Evolutionary conservation across 2,113 vertebrate species (phyloP), one percentile per base, ranked within the genome.

Genomic region (Patagioenas fasciata): DNA sequence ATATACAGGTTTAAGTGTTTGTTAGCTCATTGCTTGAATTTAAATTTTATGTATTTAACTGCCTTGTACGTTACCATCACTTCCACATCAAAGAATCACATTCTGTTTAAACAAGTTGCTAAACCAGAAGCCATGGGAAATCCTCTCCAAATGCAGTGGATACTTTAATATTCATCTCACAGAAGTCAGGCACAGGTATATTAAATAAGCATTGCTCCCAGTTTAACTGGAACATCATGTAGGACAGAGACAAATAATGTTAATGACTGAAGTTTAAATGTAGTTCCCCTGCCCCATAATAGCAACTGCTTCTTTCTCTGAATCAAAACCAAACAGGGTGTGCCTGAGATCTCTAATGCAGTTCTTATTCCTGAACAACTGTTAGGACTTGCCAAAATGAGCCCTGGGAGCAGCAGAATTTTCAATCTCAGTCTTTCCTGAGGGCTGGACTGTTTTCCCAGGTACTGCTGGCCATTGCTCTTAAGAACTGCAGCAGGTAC

Each of bases 151-250:
- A 88, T 20, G 62, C 11, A 10, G n/a, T 50, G 53, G 38, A 57
- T 85, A 51, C 70, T 91, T 94, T 88, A 79, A 93, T 82, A 74
- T 82, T 65, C 1, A 2, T 75, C 56, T 80, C 66, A 26, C 75
- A 85, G 80, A 73, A 83, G 36, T 73, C 67, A n/a, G 24, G 25
- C 64, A 21, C 40, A 47, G 69, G 28, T 85, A 16, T 58, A 50
- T 69, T 48, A 77, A 88, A 85, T n/a, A 69, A 83, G 88, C 8
- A 26, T 66, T 40, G 14, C 4, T 91, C 23, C 81, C 47, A 66
- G 82, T 95, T 88, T 85, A 83, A 88, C 85, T 73, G 47, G 95
- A 95, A 93, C n/a, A 70, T 90, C 95, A 36, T 24, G 95, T 70
- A 77, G 58, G 62, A 88, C 54, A 57, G 40, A 83, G 62, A 12